Evolutionary conservation across 2,888 invertebrate species (phyloP).

Genomic region (Eugnorisma glareosa): DNA sequence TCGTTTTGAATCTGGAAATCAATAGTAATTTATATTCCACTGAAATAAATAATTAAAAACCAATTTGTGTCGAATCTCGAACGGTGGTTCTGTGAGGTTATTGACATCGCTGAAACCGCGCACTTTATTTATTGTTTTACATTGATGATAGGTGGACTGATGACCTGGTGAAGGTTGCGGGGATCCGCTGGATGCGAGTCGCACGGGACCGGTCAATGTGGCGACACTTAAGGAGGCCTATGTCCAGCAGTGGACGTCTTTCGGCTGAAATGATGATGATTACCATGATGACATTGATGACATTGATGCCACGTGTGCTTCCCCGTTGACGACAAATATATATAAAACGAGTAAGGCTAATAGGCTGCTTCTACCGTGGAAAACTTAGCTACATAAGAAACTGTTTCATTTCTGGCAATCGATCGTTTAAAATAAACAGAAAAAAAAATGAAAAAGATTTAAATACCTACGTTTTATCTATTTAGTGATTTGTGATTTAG

Average conservation of each 20-base stretch:
- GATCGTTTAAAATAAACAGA: not conserved
- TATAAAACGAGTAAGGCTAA: not conserved
- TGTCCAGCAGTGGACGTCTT: no score
- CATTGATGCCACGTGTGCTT: not conserved
- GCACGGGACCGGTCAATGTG: no score
- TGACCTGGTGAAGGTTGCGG: no score
- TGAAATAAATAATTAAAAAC: conserved; percentile 60
- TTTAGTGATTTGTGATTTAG: not conserved
- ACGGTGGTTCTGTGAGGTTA: conserved; percentile 28
- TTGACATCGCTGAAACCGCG: conserved; percentile 40
- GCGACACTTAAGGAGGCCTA: no score
- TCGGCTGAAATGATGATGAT: no score
- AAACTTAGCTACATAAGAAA: not conserved
- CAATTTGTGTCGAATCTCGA: conserved; percentile 51
- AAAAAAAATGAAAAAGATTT: not conserved
- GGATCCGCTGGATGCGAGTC: no score
- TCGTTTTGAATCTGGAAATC: conserved; percentile 41
- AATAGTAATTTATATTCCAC: conserved; percentile 52
- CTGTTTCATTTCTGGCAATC: not conserved
- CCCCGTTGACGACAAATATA: not conserved
- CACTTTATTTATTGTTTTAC: conserved; percentile 13
- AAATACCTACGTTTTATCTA: not conserved
- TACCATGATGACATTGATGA: no score
- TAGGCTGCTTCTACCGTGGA: not conserved
- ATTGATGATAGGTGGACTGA: no score